phyloP scores from a whole-genome alignment of 1,140 invertebrate species.

The Sarcophaga peregrina region DNA sequence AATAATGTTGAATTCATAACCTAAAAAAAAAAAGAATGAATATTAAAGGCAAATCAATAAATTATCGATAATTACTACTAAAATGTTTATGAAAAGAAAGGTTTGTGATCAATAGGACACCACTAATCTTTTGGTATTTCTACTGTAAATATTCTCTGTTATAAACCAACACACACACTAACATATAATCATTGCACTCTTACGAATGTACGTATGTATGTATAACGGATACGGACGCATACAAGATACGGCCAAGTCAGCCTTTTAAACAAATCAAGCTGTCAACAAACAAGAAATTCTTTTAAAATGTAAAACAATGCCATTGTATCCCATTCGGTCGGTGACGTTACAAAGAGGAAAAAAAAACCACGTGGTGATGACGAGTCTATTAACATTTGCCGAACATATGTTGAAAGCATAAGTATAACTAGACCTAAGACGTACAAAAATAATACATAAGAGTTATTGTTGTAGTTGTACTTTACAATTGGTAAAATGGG shows the following conservation, averaged over 20 bases:
- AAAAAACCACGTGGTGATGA: slow-evolving; percentile 38
- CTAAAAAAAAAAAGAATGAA: too few relatives aligned
- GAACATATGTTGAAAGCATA: slow-evolving; percentile 30
- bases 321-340: slow-evolving; percentile 1
- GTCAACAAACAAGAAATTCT: slow-evolving; percentile 40
- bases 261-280: slow-evolving; percentile 38
- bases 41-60: slow-evolving; percentile 6
- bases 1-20: too few relatives aligned
- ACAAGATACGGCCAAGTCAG: slow-evolving; percentile 19
- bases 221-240: too few relatives aligned
- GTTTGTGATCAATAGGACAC: slow-evolving; percentile 8
- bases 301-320: slow-evolving; percentile 41
- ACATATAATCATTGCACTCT: neutral
- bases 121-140: neutral
- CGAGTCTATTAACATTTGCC: slow-evolving; percentile 37
- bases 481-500: neutral
- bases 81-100: slow-evolving; percentile 17
- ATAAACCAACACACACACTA: neutral
- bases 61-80: slow-evolving; percentile 35
- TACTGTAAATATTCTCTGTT: neutral
- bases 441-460: neutral
- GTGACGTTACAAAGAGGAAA: slow-evolving; percentile 37
- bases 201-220: too few relatives aligned
- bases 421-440: neutral
- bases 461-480: neutral